Evolutionary conservation across 2,888 invertebrate species (phyloP).

Genomic region (Mystacides longicornis): DNA sequence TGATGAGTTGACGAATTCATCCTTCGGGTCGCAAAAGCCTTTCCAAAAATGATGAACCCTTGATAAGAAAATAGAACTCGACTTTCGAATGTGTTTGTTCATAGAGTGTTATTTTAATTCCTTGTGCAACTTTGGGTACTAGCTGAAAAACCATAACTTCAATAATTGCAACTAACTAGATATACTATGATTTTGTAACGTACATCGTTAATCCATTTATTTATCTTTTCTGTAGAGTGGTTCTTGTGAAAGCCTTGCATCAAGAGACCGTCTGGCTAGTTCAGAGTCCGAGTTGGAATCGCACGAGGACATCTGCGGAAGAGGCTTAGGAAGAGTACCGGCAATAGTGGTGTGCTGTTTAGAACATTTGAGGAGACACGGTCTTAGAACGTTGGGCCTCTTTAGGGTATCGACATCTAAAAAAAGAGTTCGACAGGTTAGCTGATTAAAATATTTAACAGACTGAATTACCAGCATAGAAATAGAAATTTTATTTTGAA

Average conservation of each 20-base stretch:
- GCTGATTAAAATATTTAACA: background rate
- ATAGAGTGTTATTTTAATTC: too few species aligned
- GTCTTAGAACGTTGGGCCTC: conserved; percentile 78
- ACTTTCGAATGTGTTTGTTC: too few species aligned
- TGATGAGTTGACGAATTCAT: too few species aligned
- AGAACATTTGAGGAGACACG: conserved; percentile 71
- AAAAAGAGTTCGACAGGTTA: conserved; percentile 84
- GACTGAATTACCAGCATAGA: background rate
- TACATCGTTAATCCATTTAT: too few species aligned
- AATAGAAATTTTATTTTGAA: background rate
- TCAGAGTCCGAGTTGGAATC: conserved; percentile 48
- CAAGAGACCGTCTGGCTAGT: conserved; percentile 49
- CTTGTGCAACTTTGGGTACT: too few species aligned
- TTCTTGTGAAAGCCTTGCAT: conserved; percentile 65
- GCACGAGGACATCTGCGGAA: conserved; percentile 47
- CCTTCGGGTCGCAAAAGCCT: too few species aligned
- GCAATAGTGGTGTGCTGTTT: conserved; percentile 73
- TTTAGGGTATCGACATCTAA: conserved; percentile 90
- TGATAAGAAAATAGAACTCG: too few species aligned
- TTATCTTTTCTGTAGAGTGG: conserved; percentile 54
- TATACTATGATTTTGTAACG: too few species aligned
- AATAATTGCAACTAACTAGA: too few species aligned
- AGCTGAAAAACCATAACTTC: too few species aligned
- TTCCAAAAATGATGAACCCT: too few species aligned
- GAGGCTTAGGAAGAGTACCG: conserved; percentile 57